phyloP scores from a whole-genome alignment of 2,797 vertebrate species.

The Spinus pinus region DNA sequence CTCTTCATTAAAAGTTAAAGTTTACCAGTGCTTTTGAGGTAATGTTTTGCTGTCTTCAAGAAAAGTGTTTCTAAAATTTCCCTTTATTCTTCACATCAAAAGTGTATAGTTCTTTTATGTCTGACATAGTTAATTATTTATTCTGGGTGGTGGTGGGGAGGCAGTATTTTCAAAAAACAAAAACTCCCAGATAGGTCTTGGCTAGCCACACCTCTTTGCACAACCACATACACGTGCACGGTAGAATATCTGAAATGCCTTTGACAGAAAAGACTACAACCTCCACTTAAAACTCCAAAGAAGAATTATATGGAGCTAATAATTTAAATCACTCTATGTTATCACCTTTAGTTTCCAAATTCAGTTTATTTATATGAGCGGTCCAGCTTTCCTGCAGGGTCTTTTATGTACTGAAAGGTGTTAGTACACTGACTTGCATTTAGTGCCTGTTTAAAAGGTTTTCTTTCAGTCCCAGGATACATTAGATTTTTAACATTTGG shows the following conservation, averaged over 20 bases:
- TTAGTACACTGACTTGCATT: neutral
- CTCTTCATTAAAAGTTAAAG: neutral
- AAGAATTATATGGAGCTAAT: neutral
- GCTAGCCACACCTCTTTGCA: neutral
- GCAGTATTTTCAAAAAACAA: neutral
- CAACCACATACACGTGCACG: rapidly evolving
- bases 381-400: neutral
- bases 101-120: neutral
- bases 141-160: neutral
- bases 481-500: neutral
- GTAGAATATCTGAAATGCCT: neutral
- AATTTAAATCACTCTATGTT: neutral
- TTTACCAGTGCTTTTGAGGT: neutral
- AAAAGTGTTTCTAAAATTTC: neutral
- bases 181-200: neutral
- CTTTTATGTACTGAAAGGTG: neutral
- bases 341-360: neutral
- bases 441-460: neutral
- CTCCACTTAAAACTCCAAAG: neutral
- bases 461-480: neutral
- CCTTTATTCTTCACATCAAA: neutral
- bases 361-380: neutral
- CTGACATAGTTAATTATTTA: neutral
- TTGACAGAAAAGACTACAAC: neutral
- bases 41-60: neutral